These are phyloP conservation scores for Pachycephus smyrnensis DNA, from an alignment of 2,888 invertebrate genomes.

Conservation along the genomic window DNA sequence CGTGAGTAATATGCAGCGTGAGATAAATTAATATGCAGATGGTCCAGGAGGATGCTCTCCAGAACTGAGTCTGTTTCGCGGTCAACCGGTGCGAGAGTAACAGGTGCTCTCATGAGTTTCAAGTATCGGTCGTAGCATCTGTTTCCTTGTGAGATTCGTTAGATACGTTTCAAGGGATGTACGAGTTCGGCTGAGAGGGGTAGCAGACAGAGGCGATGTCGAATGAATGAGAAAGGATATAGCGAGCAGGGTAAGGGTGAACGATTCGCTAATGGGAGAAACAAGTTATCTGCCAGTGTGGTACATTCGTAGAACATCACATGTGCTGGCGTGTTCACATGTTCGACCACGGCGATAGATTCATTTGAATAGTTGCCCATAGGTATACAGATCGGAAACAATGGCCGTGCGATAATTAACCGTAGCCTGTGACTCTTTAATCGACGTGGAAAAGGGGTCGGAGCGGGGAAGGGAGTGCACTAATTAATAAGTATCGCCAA, in stretches of 20 bases:
- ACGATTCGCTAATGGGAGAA: background rate
- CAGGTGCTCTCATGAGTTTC: slow-evolving; percentile 44
- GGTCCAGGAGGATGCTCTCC: background rate
- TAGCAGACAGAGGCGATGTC: background rate
- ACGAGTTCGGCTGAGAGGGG: background rate
- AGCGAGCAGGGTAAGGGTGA: background rate
- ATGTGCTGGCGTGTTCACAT: background rate
- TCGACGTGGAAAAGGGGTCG: background rate
- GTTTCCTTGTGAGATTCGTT: background rate
- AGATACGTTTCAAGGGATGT: background rate
- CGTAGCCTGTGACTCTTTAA: background rate
- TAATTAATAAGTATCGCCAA: slow-evolving; percentile 55
- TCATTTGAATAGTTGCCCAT: background rate
- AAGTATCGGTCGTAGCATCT: background rate
- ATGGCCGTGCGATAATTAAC: background rate
- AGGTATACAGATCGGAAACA: background rate
- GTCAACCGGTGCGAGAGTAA: slow-evolving; percentile 40
- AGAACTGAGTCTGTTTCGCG: background rate
- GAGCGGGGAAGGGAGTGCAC: background rate
- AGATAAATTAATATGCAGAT: background rate
- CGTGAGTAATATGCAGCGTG: background rate
- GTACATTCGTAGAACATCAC: background rate
- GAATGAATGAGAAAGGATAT: background rate
- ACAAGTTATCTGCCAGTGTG: background rate
- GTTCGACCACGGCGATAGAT: background rate